A percentile compares a stretch with the other conserved stretches of the same genome.
These are phyloP conservation scores for Rhamnusium bicolor DNA, from an alignment of 2,888 invertebrate genomes.

Conservation along the genomic window DNA sequence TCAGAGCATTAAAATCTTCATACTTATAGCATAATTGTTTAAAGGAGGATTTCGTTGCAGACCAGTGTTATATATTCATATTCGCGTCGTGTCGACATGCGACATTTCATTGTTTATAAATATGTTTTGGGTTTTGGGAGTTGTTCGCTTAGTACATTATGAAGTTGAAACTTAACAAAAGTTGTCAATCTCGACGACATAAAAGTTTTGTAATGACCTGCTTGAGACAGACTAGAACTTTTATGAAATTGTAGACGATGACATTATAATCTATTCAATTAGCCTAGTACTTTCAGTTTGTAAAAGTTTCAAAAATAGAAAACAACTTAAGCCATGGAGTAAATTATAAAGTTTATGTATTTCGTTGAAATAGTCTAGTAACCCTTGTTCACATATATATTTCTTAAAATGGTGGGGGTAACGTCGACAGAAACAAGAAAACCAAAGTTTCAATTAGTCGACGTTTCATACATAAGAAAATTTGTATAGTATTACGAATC, in stretches of 20 bases:
- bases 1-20: too few relatives aligned
- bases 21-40: too few relatives aligned
- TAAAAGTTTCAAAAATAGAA: conserved; percentile 15
- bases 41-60: too few relatives aligned
- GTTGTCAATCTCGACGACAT: conserved; percentile 29
- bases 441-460: too few relatives aligned
- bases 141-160: conserved; percentile 20
- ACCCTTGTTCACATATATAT: too few relatives aligned
- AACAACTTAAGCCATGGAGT: conserved; percentile 12
- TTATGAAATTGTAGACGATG: conserved; percentile 35
- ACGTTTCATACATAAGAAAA: too few relatives aligned
- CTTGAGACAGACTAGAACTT: conserved; percentile 10
- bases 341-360: conserved; percentile 14
- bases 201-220: conserved; percentile 24
- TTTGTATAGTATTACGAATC: too few relatives aligned
- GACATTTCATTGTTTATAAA: conserved; percentile 55
- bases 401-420: too few relatives aligned
- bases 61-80: conserved; percentile 63
- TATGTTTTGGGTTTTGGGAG: conserved; percentile 8
- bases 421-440: too few relatives aligned
- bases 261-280: conserved; percentile 30
- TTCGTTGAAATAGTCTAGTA: too few relatives aligned
- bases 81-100: conserved; percentile 46
- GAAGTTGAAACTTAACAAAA: conserved; percentile 21
- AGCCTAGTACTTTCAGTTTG: conserved; percentile 11